Conservation (phyloP, 2,888 invertebrate genomes). For the Elysia crispata region DNA sequence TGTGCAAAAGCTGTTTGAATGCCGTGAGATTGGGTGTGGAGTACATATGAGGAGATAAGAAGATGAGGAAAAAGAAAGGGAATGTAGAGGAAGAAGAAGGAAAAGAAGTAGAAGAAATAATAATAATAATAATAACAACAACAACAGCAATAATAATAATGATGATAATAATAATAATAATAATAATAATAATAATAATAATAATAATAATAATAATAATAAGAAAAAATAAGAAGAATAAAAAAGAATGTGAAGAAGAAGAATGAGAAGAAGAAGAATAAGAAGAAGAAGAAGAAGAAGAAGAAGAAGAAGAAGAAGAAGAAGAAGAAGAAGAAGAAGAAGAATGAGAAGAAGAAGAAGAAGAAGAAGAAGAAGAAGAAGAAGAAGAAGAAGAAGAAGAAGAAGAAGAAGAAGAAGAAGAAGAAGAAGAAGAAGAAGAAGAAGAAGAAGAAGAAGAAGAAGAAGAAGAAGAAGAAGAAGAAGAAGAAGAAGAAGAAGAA, state of each 20-base stretch:
- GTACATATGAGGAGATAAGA: no score
- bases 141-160: background rate
- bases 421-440: background rate
- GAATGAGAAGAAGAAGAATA: background rate
- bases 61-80: background rate
- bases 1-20: no score
- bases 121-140: background rate
- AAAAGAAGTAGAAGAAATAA: background rate
- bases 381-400: background rate
- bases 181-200: background rate
- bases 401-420: slow-evolving; percentile 1
- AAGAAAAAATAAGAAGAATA: slow-evolving; percentile 1
- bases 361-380: background rate
- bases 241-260: background rate
- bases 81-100: background rate
- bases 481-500: background rate
- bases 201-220: background rate
- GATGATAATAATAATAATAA: background rate
- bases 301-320: background rate
- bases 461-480: background rate
- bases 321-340: no score
- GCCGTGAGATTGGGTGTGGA: no score
- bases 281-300: background rate
- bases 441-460: background rate
- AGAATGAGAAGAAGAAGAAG: no score